These are phyloP conservation scores for Patella caerulea DNA, from an alignment of 2,888 invertebrate species.

Conservation along the genomic window DNA sequence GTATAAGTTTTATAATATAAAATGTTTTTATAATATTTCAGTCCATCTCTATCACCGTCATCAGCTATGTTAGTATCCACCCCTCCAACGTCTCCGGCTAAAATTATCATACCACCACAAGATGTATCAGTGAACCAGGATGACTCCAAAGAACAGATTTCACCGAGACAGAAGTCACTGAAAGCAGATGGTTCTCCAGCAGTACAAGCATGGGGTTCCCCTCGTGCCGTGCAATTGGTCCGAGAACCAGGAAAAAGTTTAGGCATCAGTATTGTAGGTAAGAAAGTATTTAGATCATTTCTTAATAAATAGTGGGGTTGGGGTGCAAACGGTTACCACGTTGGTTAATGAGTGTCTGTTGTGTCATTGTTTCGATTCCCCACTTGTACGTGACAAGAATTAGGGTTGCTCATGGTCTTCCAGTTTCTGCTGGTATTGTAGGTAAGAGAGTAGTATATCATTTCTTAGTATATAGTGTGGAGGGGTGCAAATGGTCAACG, in stretches of 20 bases:
- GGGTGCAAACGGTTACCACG: too few relatives aligned
- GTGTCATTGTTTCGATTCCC: too few relatives aligned
- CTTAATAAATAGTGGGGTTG: background rate
- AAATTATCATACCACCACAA: constrained; percentile 9
- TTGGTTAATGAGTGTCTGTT: too few relatives aligned
- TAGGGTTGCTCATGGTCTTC: too few relatives aligned
- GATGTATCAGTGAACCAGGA: constrained; percentile 13
- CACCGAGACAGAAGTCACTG: constrained; percentile 48
- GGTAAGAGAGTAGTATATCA: too few relatives aligned
- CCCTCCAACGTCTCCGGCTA: constrained; percentile 11
- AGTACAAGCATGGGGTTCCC: constrained; percentile 81
- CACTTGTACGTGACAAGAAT: too few relatives aligned
- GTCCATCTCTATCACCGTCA: constrained; percentile 4
- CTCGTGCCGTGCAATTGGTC: constrained; percentile 81
- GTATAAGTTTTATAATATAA: too few relatives aligned
- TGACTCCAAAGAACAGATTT: background rate
- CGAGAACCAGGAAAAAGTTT: constrained; percentile 85
- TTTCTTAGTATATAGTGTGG: too few relatives aligned
- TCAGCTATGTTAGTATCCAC: constrained; percentile 6
- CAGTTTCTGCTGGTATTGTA: too few relatives aligned
- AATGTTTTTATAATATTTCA: background rate
- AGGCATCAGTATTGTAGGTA: constrained; percentile 97
- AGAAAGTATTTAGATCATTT: constrained; percentile 72
- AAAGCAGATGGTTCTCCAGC: constrained; percentile 54
- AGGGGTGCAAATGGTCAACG: too few relatives aligned